These are phyloP conservation scores for Cygnus olor DNA, from an alignment of 2,797 vertebrate species.

Conservation along the genomic window DNA sequence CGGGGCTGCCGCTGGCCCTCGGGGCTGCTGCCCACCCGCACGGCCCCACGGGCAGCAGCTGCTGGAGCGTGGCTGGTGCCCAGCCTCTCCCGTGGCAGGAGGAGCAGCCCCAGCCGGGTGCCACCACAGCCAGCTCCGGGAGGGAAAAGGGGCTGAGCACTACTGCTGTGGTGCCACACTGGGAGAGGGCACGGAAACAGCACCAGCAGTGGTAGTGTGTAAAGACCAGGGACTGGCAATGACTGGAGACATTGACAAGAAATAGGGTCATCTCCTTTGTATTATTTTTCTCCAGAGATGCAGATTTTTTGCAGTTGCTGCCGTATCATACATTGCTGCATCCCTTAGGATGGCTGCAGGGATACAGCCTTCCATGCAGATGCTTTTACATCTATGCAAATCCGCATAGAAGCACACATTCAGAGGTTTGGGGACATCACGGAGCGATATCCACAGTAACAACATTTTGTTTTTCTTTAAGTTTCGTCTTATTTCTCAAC, in stretches of 20 bases:
- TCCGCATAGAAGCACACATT: background rate
- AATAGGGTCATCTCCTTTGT: background rate
- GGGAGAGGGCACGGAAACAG: background rate
- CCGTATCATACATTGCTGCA: background rate
- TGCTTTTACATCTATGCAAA: background rate
- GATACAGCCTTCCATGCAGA: background rate
- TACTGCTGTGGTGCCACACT: fast-evolving
- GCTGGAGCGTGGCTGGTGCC: too few species aligned
- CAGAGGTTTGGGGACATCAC: background rate
- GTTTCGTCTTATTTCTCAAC: background rate
- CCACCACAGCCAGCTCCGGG: too few species aligned
- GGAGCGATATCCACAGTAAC: background rate
- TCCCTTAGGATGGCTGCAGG: background rate
- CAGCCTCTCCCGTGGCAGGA: too few species aligned
- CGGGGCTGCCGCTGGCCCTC: background rate
- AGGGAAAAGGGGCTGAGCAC: background rate
- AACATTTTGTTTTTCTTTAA: background rate
- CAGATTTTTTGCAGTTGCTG: background rate
- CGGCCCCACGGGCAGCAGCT: too few species aligned
- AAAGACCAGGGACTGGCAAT: background rate
- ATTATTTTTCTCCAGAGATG: background rate
- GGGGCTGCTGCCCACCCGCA: too few species aligned
- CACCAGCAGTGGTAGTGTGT: background rate
- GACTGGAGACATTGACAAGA: background rate
- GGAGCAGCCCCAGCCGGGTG: too few species aligned